Evolutionary conservation across 1,140 invertebrate genomes (phyloP).

Genomic region (Conopomorpha cramerella): DNA sequence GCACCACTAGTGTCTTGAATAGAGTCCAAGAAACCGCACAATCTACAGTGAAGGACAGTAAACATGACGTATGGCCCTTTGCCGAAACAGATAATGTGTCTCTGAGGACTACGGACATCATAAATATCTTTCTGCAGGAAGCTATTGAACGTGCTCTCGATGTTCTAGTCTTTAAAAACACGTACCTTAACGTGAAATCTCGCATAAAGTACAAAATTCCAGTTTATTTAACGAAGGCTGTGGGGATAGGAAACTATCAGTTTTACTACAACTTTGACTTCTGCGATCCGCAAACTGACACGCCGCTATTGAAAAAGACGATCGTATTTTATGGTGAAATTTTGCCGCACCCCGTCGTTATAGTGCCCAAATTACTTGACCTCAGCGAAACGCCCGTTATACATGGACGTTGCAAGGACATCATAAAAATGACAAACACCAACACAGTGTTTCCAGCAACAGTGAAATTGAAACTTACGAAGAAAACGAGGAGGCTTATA

Average conservation of each 20-base stretch:
- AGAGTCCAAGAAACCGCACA: not conserved
- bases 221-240: slow-evolving; percentile 25
- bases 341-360: slow-evolving; percentile 25
- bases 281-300: slow-evolving; percentile 15
- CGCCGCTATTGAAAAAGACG: slow-evolving; percentile 18
- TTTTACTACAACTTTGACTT: slow-evolving; percentile 29
- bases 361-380: slow-evolving; percentile 28
- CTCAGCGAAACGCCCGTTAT: slow-evolving; percentile 19
- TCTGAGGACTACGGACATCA: no score
- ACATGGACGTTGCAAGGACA: slow-evolving; percentile 24
- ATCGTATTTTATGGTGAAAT: slow-evolving; percentile 29
- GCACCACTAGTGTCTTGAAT: not conserved
- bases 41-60: not conserved
- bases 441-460: slow-evolving; percentile 21
- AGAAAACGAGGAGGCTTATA: slow-evolving; percentile 30
- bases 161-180: slow-evolving; percentile 25
- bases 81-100: slow-evolving; percentile 4
- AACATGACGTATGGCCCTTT: not conserved
- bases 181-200: slow-evolving; percentile 16
- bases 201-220: slow-evolving; percentile 13
- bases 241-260: slow-evolving; percentile 30
- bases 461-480: slow-evolving; percentile 25
- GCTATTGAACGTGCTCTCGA: slow-evolving; percentile 23
- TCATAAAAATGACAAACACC: slow-evolving; percentile 23
- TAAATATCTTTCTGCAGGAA: slow-evolving; percentile 18